Percentiles rank a stretch among this genome's conserved stretches.
Conservation (phyloP, 2,888 invertebrate genomes). For the Lasioglossum pauxillum region DNA sequence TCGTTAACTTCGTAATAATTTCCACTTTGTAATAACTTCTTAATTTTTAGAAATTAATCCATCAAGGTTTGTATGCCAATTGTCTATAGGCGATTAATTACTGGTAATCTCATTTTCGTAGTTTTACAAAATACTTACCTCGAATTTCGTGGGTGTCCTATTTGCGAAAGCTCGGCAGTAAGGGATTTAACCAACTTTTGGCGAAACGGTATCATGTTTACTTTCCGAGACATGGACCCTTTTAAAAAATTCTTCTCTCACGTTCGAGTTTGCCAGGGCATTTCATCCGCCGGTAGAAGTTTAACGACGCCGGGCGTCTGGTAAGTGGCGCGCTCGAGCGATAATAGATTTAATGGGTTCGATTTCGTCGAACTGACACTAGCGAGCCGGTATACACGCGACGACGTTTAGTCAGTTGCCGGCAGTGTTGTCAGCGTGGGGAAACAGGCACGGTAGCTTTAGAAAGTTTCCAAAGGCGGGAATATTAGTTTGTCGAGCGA, state of each 20-base stretch:
- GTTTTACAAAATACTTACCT: background rate
- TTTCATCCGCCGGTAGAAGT: slow-evolving; percentile 1
- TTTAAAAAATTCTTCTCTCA: background rate
- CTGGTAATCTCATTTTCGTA: background rate
- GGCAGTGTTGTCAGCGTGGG: slow-evolving; percentile 27
- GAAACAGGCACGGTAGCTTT: slow-evolving; percentile 50
- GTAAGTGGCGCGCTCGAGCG: slow-evolving; percentile 22
- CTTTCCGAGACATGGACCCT: background rate
- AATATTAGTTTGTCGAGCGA: slow-evolving; percentile 69
- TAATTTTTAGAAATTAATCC: background rate
- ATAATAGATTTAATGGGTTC: slow-evolving; percentile 67
- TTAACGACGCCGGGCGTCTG: slow-evolving; percentile 18
- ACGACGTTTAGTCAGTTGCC: slow-evolving; percentile 55
- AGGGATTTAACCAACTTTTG: background rate
- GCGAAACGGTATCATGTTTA: background rate
- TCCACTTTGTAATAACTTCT: too few species aligned
- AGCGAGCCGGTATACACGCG: slow-evolving; percentile 10
- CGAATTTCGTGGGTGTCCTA: background rate
- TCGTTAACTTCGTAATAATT: too few species aligned
- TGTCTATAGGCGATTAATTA: background rate
- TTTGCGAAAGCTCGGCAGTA: background rate
- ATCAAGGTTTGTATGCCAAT: background rate
- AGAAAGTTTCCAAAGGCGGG: slow-evolving; percentile 71
- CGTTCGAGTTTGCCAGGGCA: background rate
- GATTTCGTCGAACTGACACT: slow-evolving; percentile 58